phyloP scores from a whole-genome alignment of 53 echinoderm and acorn worm genomes.

The Glandiceps talaboti region DNA sequence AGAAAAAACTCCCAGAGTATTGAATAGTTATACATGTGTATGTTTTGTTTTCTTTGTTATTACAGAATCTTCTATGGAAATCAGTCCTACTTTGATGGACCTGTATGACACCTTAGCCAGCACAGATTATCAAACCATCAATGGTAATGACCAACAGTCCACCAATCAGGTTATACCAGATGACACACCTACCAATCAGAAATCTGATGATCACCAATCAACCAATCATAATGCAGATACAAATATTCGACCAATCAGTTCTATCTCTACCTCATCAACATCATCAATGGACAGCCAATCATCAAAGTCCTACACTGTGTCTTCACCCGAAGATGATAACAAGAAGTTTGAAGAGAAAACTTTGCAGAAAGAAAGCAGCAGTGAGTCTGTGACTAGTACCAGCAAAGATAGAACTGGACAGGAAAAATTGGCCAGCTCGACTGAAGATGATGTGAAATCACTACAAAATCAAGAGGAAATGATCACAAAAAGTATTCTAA shows the following conservation, averaged over 20 bases:
- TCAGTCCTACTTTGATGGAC: conserved; percentile 50
- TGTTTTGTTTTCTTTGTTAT: conserved; percentile 6
- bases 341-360: background rate
- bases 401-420: background rate
- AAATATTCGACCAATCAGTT: background rate
- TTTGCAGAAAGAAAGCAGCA: background rate
- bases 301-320: background rate
- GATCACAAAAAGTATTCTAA: background rate
- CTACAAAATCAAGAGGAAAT: background rate
- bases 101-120: conserved; percentile 23
- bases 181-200: background rate
- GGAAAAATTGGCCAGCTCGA: background rate
- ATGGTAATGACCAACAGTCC: background rate
- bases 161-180: background rate
- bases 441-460: background rate
- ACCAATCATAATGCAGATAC: background rate
- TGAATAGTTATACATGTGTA: too few species aligned
- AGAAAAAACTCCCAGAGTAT: too few species aligned
- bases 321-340: background rate
- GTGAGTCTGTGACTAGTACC: background rate
- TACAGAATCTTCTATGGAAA: conserved; percentile 59
- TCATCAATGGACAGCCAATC: background rate
- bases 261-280: background rate
- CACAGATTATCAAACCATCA: conserved; percentile 14
- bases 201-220: background rate